A percentile compares a stretch with the other conserved stretches of the same genome.
Conservation (phyloP, 2,113 vertebrate genomes). For the Coracopsis vasa region DNA sequence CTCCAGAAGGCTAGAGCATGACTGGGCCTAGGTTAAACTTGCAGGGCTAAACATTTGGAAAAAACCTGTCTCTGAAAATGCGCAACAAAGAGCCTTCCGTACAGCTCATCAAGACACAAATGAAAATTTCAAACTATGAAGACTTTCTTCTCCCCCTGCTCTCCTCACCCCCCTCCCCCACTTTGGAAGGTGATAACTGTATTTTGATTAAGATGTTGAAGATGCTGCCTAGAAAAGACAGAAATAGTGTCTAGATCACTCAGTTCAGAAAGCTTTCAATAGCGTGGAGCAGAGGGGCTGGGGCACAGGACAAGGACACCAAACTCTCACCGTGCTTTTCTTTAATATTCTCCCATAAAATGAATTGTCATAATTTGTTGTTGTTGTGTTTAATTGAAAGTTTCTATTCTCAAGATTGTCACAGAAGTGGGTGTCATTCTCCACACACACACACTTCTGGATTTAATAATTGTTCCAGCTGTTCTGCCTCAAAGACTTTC, state of each 20-base stretch:
- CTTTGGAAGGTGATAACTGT: neutral
- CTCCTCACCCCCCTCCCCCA: neutral
- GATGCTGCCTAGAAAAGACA: neutral
- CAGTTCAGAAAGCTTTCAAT: neutral
- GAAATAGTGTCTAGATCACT: neutral
- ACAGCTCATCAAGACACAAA: neutral
- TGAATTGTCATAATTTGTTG: neutral
- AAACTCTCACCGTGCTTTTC: neutral
- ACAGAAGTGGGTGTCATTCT: neutral
- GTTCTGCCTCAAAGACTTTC: neutral
- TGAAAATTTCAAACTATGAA: neutral
- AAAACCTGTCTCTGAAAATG: neutral
- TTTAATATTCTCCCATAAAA: neutral
- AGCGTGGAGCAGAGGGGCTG: neutral
- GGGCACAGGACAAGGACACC: neutral
- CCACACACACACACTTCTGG: fast-evolving
- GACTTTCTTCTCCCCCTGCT: neutral
- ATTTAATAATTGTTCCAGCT: neutral
- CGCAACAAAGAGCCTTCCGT: neutral
- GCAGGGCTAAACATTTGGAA: neutral
- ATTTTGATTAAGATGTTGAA: neutral
- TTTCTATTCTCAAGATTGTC: neutral
- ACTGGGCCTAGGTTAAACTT: neutral
- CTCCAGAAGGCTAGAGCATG: neutral
- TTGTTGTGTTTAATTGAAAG: neutral